Conservation (phyloP, 1,140 invertebrate genomes). For the Mactra quadrangularis region DNA sequence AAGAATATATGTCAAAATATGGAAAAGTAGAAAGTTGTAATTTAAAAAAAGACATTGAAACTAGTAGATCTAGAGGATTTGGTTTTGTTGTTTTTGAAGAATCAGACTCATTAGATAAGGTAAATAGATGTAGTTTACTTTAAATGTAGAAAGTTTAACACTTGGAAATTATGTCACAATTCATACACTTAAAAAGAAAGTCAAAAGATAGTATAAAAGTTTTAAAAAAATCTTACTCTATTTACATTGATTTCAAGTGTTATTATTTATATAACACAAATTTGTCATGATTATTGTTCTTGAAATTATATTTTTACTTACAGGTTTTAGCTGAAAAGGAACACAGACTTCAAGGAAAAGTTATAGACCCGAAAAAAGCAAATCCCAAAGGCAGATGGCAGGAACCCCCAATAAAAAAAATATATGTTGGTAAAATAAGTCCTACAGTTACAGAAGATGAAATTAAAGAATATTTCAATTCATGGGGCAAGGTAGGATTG, state of each 20-base stretch:
- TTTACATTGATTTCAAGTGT: too few relatives aligned
- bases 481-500: slow-evolving; percentile 78
- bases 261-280: too few relatives aligned
- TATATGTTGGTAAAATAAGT: slow-evolving; percentile 79
- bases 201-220: too few relatives aligned
- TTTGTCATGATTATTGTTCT: too few relatives aligned
- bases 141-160: background rate
- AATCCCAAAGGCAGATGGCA: slow-evolving; percentile 71
- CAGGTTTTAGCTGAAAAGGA: slow-evolving; percentile 75
- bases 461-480: slow-evolving; percentile 78
- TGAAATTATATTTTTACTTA: too few relatives aligned
- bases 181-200: too few relatives aligned
- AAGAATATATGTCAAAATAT: slow-evolving; percentile 87
- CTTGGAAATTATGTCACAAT: background rate
- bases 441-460: slow-evolving; percentile 74
- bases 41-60: slow-evolving; percentile 99
- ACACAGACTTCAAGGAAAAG: slow-evolving; percentile 79
- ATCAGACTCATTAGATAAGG: slow-evolving; percentile 85
- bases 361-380: slow-evolving; percentile 79
- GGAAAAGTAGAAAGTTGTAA: slow-evolving; percentile 98
- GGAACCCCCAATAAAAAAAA: slow-evolving; percentile 74
- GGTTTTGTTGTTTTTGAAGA: slow-evolving; percentile 98
- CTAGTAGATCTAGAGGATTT: slow-evolving; percentile 97
- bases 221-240: too few relatives aligned
- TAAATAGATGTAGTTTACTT: slow-evolving; percentile 64